Percentiles rank a stretch among this genome's conserved stretches.
Evolutionary conservation across 2,797 vertebrate species (phyloP).

Genomic region (Stomatorhinus walkeri): DNA sequence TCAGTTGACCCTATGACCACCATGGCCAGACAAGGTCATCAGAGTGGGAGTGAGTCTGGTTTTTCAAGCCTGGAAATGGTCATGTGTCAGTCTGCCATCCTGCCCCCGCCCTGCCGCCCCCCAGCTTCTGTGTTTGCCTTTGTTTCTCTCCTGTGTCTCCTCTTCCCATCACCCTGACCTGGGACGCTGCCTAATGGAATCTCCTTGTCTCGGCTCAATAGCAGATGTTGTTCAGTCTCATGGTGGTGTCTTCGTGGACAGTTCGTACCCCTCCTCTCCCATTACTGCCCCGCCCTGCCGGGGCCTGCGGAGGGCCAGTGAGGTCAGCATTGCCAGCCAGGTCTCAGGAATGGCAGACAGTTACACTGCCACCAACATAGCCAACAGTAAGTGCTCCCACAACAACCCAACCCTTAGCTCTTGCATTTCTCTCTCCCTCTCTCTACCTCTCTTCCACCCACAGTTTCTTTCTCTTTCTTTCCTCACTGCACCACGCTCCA

Average conservation of each 20-base stretch:
- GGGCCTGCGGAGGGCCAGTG: conserved; percentile 87
- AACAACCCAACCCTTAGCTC: conserved; percentile 33
- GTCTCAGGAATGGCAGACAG: conserved; percentile 96
- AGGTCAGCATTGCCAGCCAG: conserved; percentile 97
- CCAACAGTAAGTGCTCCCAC: conserved; percentile 85
- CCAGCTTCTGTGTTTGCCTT: background rate
- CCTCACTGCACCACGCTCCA: conserved; percentile 23
- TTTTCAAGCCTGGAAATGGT: conserved; percentile 24
- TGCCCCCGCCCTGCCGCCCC: conserved; percentile 28
- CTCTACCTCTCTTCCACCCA: conserved; percentile 38
- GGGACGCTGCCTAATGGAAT: conserved; percentile 59
- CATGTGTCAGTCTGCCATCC: conserved; percentile 37
- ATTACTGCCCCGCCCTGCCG: conserved; percentile 72
- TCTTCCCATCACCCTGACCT: background rate
- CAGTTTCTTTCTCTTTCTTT: conserved; percentile 31
- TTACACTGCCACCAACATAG: conserved; percentile 90
- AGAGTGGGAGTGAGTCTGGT: conserved; percentile 23
- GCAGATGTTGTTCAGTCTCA: conserved; percentile 94
- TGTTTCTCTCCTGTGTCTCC: conserved; percentile 38
- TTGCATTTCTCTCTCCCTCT: conserved; percentile 44
- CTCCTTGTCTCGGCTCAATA: conserved; percentile 78
- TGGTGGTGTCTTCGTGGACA: conserved; percentile 89
- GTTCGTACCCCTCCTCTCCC: conserved; percentile 79
- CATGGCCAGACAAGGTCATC: conserved; percentile 21
- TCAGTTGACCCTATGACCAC: background rate